Conservation (phyloP, 2,113 vertebrate species). For the Theristicus caerulescens region DNA sequence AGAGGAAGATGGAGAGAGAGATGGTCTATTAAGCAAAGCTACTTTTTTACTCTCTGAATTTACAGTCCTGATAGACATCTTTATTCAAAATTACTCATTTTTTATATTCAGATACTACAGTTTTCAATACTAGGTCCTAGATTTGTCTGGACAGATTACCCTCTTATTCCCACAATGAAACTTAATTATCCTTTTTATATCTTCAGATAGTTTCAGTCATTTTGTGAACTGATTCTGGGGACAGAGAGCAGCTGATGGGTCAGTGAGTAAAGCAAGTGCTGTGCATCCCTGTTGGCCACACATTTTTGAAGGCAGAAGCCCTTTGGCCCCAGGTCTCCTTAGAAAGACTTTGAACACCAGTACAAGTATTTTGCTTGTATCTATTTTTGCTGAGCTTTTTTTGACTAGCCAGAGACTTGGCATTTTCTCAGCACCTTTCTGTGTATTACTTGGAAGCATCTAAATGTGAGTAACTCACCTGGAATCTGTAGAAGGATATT, state of each 20-base stretch:
- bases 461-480: constrained; percentile 53
- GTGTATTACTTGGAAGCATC: constrained; percentile 31
- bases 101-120: constrained; percentile 33
- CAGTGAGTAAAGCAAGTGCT: neutral
- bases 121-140: constrained; percentile 28
- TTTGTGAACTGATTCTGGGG: constrained; percentile 9
- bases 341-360: neutral
- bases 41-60: constrained; percentile 24
- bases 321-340: neutral
- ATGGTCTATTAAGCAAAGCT: constrained; percentile 29
- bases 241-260: neutral
- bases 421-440: constrained; percentile 25
- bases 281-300: neutral
- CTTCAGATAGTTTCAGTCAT: constrained; percentile 25
- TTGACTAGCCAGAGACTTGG: neutral
- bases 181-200: constrained; percentile 53
- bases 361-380: neutral
- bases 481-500: constrained; percentile 23
- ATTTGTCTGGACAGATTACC: constrained; percentile 58
- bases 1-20: constrained; percentile 19
- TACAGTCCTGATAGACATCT: constrained; percentile 50
- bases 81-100: constrained; percentile 41
- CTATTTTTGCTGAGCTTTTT: neutral
- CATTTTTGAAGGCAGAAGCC: neutral
- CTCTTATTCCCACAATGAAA: constrained; percentile 46